Base-by-base conservation (phyloP, 2,888 invertebrate genomes). In the Drosophila aldrichi region DNA sequence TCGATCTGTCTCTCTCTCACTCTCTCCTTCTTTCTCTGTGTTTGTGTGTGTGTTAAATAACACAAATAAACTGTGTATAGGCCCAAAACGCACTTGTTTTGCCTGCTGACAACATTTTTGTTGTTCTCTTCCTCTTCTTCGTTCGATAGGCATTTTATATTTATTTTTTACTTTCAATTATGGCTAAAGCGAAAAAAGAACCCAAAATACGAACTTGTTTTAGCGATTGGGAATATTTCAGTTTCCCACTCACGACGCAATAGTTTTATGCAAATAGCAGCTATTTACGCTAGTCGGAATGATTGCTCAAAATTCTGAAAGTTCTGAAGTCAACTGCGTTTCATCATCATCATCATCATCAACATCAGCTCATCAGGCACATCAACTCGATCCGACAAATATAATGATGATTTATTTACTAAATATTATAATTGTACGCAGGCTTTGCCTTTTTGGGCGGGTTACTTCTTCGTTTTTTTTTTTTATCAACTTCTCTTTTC, bases 111-210 rank as follows among this genome's bases (percentile, higher is more conserved):
- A 63, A 57, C 60, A 60, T 71, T 62, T 41, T 41, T 69, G 44
- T 51, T 18, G 12, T 63, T 61, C 25, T 25, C 25, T 43, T 25
- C 6, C n/a, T 38, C 12, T 14, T 36, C 14, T 7, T 7, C 36
- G 10, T 25, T 34, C 38, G 55, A 74, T 79, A 73, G 66, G 72
- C 61, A 64, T 66, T 69, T 74, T 41, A 67, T 66, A 72, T 84
- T 65, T 70, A 80, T 87, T 60, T 78, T 73, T 77, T 77, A 87
- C 82, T 87, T 87, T 84, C 87, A 70, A 81, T 87, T 87, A 77
- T 84, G 73, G 71, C 32, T 34, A 56, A 36, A n/a, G 16, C 20
- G 29, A 60, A 60, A 32, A 62, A 48, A 32, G 14, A 36, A 60
- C 34, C 68, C 43, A 54, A 56, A 64, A 48, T 41, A 48, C 68